Percentiles rank a stretch among this genome's conserved stretches.
Conservation (phyloP, 2,797 vertebrate genomes). For the Xerus rutilus region DNA sequence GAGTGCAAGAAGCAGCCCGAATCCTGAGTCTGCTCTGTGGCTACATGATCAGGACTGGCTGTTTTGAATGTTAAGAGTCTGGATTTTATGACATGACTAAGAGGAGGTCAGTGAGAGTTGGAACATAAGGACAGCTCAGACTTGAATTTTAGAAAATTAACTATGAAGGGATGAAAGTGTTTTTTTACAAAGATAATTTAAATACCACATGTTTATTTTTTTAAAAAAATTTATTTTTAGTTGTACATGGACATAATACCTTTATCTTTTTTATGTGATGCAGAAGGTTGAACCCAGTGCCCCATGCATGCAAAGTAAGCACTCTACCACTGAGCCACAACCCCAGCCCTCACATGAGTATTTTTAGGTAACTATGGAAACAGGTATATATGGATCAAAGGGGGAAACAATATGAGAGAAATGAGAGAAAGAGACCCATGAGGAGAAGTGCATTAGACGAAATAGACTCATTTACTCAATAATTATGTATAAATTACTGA, state of each 20-base stretch:
- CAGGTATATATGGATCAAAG: not conserved
- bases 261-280: too few relatives aligned
- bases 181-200: not conserved
- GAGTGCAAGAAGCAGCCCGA: fast-evolving
- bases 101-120: not conserved
- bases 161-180: not conserved
- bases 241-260: too few relatives aligned
- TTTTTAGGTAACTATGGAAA: constrained; percentile 19
- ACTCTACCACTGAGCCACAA: too few relatives aligned
- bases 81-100: not conserved
- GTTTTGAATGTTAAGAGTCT: not conserved
- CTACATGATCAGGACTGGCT: too few relatives aligned
- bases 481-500: not conserved
- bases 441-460: not conserved
- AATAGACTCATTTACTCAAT: not conserved
- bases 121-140: not conserved
- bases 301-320: too few relatives aligned
- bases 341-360: not conserved
- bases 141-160: constrained; percentile 29
- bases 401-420: not conserved
- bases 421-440: not conserved
- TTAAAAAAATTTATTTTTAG: too few relatives aligned
- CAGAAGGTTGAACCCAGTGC: too few relatives aligned
- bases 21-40: too few relatives aligned
- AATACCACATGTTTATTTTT: not conserved